Evolutionary conservation across 2,797 vertebrate genomes (phyloP), one percentile per base, ranked within the genome.

Genomic region (Chelon auratus): DNA sequence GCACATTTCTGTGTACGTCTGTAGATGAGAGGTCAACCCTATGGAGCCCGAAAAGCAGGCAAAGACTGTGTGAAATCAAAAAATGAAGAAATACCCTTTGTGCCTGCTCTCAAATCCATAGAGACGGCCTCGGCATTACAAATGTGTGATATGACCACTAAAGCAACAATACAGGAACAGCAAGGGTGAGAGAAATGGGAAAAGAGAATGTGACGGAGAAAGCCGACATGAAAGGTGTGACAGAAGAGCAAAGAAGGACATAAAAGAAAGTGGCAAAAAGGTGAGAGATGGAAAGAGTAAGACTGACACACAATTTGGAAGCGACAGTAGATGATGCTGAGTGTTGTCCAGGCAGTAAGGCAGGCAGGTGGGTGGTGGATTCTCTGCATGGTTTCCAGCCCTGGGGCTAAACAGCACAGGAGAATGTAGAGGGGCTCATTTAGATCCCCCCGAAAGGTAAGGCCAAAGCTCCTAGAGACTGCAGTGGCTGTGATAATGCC

Each of bases 81-180:
- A 33, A 57, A 80, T 42, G 72, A 64, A 68, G 58, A 70, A 55
- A 75, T 73, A 62, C 52, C 47, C 5, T 37, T 17, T 43, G 43
- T 22, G 33, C 75, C 70, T 18, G 5, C 47, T 65, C 42, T 68
- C 48, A 43, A 64, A 48, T 65, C 72, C 51, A 58, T 9, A 50
- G 40, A 80, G 48, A 72, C 17, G 24, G 9, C 58, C 68, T 80
- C 30, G 13, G 61, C 70, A 68, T 68, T 69, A 77, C 69, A 85
- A 80, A 84, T 75, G 71, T 89, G 86, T 88, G 89, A 92, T 86
- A 77, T 82, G 89, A 89, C 85, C 88, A 83, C 82, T 80, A 89
- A 93, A 81, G 88, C 84, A 86, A 84, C 86, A 89, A 91, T 86
- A 87, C 69, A 90, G 76, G 62, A 81, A 75, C 80, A 87, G 84